Conservation (phyloP, 2,113 vertebrate genomes). For the Corydoras sp. region DNA sequence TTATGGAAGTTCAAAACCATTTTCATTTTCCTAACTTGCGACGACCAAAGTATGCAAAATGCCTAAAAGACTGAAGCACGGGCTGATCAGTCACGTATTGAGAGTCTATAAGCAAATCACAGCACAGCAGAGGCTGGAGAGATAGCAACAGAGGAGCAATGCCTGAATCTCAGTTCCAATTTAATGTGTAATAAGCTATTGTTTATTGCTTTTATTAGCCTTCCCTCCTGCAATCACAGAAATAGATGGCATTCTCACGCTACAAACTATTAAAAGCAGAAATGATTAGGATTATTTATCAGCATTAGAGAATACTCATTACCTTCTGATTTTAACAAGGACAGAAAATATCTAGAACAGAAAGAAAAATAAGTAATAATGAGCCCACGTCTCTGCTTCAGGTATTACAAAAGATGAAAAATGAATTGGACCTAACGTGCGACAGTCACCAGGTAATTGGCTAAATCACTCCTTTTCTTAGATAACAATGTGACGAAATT, state of each 20-base stretch:
- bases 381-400: too few species aligned
- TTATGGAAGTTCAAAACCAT: not conserved
- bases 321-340: not conserved
- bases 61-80: not conserved
- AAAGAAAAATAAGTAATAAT: too few species aligned
- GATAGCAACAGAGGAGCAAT: not conserved
- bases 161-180: not conserved
- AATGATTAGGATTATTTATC: slow-evolving; percentile 12
- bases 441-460: slow-evolving; percentile 20
- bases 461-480: slow-evolving; percentile 6
- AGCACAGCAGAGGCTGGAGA: not conserved
- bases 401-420: not conserved
- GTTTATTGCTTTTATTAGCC: not conserved
- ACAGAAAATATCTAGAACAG: too few species aligned
- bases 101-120: not conserved
- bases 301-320: not conserved
- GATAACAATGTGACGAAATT: slow-evolving; percentile 21
- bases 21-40: not conserved
- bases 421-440: not conserved
- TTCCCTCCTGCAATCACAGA: not conserved
- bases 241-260: slow-evolving; percentile 3
- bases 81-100: not conserved
- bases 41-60: not conserved
- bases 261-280: not conserved
- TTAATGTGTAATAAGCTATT: not conserved